Percentiles rank a stretch among this genome's conserved stretches.
phyloP scores from a whole-genome alignment of 2,797 vertebrate species.

The Typhlichthys eigenmanni region DNA sequence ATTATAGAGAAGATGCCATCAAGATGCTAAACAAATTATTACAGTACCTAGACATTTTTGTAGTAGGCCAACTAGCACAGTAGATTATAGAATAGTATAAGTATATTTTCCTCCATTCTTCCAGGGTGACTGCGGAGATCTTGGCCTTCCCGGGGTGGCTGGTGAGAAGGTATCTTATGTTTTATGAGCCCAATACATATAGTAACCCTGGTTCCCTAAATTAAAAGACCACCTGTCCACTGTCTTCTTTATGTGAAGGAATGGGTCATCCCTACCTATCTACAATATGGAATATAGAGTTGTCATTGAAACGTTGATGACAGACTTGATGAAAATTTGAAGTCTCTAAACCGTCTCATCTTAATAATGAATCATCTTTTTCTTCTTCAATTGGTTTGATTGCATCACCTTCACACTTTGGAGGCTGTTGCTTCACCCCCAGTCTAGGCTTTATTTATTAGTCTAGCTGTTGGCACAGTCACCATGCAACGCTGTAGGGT shows the following conservation, averaged over 20 bases:
- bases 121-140: slow-evolving; percentile 79
- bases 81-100: too few relatives aligned
- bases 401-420: background rate
- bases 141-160: slow-evolving; percentile 73
- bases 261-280: too few relatives aligned
- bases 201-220: background rate
- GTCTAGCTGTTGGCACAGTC: too few relatives aligned
- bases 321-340: slow-evolving; percentile 2
- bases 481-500: too few relatives aligned
- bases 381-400: slow-evolving; percentile 5
- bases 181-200: background rate
- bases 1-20: too few relatives aligned
- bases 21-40: too few relatives aligned
- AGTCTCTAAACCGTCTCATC: slow-evolving; percentile 36
- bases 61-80: background rate
- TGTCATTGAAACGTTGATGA: background rate
- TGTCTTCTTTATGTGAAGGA: too few relatives aligned
- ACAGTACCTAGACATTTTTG: background rate
- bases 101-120: background rate
- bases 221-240: too few relatives aligned
- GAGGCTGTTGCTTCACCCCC: too few relatives aligned
- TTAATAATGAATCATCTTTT: slow-evolving; percentile 31
- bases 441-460: too few relatives aligned
- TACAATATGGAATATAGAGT: too few relatives aligned
- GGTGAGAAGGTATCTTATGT: slow-evolving; percentile 78